phyloP scores from a whole-genome alignment of 2,888 invertebrate genomes.

The Eurois occulta region DNA sequence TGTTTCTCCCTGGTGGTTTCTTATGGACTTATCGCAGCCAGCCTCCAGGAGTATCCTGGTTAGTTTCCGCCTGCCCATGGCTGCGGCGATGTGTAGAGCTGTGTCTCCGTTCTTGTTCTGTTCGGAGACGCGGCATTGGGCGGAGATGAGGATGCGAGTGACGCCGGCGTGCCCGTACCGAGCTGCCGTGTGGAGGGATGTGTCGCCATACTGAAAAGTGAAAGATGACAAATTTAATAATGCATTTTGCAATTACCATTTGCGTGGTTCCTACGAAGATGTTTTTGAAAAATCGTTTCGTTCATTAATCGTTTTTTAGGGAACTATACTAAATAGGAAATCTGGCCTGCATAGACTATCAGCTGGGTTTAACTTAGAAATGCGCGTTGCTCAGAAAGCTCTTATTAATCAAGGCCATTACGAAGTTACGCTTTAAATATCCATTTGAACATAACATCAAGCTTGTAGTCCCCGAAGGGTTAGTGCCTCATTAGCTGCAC shows the following conservation, averaged over 20 bases:
- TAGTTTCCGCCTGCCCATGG: slow-evolving; percentile 97
- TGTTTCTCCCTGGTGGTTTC: slow-evolving; percentile 97
- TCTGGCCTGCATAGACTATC: not conserved
- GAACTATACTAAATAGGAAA: not conserved
- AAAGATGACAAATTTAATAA: not conserved
- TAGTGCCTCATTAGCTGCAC: not conserved
- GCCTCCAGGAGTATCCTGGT: slow-evolving; percentile 97
- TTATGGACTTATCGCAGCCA: slow-evolving; percentile 92
- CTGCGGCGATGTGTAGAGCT: slow-evolving; percentile 97
- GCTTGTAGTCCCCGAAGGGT: not conserved
- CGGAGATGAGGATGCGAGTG: slow-evolving; percentile 97
- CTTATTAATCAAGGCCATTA: not conserved
- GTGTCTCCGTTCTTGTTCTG: slow-evolving; percentile 99
- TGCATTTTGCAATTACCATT: not conserved
- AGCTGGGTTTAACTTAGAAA: not conserved
- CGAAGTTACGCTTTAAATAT: not conserved
- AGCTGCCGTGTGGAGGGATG: slow-evolving; percentile 98
- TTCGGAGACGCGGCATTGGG: slow-evolving; percentile 95
- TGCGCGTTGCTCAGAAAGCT: not conserved
- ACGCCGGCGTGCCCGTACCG: slow-evolving; percentile 99
- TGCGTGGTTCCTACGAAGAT: not conserved
- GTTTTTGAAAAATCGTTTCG: not conserved
- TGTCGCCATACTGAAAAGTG: slow-evolving; percentile 96
- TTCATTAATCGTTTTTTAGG: not conserved
- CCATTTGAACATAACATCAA: not conserved